Percentiles rank a stretch among this genome's conserved stretches.
These are phyloP conservation scores for Lepidotrigona ventralis DNA, from an alignment of 1,140 invertebrate genomes.

Conservation along the genomic window DNA sequence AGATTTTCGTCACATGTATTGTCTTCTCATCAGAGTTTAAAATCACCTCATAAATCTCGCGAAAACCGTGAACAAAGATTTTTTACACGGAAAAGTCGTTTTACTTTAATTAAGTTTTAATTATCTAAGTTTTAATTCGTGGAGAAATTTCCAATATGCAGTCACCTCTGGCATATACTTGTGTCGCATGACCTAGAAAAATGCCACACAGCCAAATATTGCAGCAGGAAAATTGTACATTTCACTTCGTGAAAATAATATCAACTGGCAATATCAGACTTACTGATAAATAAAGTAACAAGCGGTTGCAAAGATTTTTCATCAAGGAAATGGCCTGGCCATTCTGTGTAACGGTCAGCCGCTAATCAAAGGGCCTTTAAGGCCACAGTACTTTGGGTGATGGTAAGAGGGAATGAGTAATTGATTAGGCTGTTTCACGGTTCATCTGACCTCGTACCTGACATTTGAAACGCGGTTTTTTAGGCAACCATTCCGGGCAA, in stretches of 20 bases:
- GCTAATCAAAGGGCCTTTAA: constrained; percentile 32
- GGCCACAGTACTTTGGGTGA: neutral
- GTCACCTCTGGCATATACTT: neutral
- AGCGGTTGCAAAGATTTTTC: neutral
- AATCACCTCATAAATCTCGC: neutral
- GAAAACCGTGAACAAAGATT: neutral
- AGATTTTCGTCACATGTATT: neutral
- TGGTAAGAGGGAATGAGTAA: constrained; percentile 41
- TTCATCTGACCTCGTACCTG: constrained; percentile 29
- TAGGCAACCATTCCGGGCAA: neutral
- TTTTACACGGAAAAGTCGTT: neutral
- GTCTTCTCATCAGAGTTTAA: neutral
- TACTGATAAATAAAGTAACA: neutral
- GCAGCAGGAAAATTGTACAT: neutral
- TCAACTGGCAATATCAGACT: neutral
- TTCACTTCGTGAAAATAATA: neutral
- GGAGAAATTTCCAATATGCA: neutral
- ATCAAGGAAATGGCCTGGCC: constrained; percentile 27
- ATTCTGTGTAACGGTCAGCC: neutral
- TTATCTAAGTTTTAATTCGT: neutral
- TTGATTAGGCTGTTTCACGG: constrained; percentile 37
- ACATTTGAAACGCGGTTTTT: constrained; percentile 21
- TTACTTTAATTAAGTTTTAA: neutral
- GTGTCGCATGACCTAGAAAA: constrained; percentile 9
- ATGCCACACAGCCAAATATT: neutral